Conservation (phyloP, 2,797 vertebrate species). For the Pseudopleuronectes americanus region DNA sequence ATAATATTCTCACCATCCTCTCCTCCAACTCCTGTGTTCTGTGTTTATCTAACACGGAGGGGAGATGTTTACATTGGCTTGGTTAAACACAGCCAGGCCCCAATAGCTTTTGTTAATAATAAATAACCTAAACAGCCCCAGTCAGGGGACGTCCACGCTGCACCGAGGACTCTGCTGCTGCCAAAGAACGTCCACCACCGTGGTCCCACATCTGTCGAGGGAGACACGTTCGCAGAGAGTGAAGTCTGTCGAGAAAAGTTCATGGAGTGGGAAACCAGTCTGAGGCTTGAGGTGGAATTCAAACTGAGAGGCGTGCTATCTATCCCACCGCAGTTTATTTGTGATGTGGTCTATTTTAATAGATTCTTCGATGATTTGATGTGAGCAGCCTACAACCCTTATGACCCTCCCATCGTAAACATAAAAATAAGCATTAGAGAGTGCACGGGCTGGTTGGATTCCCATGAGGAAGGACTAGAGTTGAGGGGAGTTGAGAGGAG, state of each 20-base stretch:
- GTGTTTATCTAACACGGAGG: conserved; percentile 75
- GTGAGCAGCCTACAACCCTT: conserved; percentile 31
- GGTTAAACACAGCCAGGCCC: conserved; percentile 71
- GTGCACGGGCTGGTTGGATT: conserved; percentile 37
- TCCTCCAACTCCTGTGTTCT: conserved; percentile 50
- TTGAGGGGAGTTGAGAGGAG: conserved; percentile 27
- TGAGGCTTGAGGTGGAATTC: conserved; percentile 44
- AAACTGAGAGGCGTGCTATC: conserved; percentile 46
- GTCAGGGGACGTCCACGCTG: conserved; percentile 42
- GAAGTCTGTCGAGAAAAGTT: conserved; percentile 30
- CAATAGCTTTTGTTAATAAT: conserved; percentile 78
- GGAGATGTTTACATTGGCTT: conserved; percentile 76
- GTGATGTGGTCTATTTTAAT: conserved; percentile 67
- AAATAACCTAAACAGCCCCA: conserved; percentile 75
- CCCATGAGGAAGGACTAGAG: conserved; percentile 66
- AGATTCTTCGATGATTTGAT: conserved; percentile 60
- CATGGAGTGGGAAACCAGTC: conserved; percentile 34
- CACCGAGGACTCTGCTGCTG: conserved; percentile 32
- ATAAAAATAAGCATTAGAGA: conserved; percentile 66
- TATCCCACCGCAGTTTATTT: conserved; percentile 49
- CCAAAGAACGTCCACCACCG: conserved; percentile 40
- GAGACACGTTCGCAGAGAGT: conserved; percentile 24
- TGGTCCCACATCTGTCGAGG: conserved; percentile 17
- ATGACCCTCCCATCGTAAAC: conserved; percentile 63
- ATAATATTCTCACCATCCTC: conserved; percentile 59